Base-by-base conservation (phyloP, 2,113 vertebrate genomes). In the Chinchilla lanigera region DNA sequence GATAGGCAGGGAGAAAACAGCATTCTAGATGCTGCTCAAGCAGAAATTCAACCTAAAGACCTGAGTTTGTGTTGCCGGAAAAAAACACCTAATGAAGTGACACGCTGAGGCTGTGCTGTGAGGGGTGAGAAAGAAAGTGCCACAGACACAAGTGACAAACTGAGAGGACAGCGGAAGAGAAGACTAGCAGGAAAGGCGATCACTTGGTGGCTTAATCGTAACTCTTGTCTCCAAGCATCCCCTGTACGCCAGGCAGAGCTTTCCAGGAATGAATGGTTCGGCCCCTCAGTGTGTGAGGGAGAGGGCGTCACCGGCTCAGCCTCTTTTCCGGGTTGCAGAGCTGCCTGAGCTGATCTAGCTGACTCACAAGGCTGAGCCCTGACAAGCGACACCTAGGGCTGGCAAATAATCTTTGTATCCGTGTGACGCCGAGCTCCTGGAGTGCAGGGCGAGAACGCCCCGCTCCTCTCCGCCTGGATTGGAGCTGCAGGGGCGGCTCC, bases 191-290 rank as follows among this genome's bases (percentile, higher is more conserved):
- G 60, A 30, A 33, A 71, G 80, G 61, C 1, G 1, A 28, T 7
- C 13, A 3, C 11, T 38, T 3, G 5, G 24, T 17, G 26, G 8
- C 5, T 17, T 14, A 7, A 16, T 10, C 30, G 1, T 33, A 73
- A 1, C 56, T 50, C 1, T 24, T 0, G 10, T n/a, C 50, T 44
- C n/a, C 22, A 13, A 61, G 73, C 33, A 5, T 24, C 12, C 0
- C 7, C 13, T 26, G 0, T 0, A 0, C 19, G 28, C 28, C 47
- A 52, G 38, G 47, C n/a, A 47, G 85, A 85, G 1, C 41, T 47
- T 14, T 5, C 30, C 44, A 17, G 83, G 44, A 33, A 9, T 0
- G 2, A 47, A 4, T 0, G 1, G 41, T 4, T 69, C 47, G 0
- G 44, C 11, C 52, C 33, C 30, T 14, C 3, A 8, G 11, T 19